These are phyloP conservation scores for Scylla paramamosain DNA, from an alignment of 1,140 invertebrate species.

Conservation along the genomic window DNA sequence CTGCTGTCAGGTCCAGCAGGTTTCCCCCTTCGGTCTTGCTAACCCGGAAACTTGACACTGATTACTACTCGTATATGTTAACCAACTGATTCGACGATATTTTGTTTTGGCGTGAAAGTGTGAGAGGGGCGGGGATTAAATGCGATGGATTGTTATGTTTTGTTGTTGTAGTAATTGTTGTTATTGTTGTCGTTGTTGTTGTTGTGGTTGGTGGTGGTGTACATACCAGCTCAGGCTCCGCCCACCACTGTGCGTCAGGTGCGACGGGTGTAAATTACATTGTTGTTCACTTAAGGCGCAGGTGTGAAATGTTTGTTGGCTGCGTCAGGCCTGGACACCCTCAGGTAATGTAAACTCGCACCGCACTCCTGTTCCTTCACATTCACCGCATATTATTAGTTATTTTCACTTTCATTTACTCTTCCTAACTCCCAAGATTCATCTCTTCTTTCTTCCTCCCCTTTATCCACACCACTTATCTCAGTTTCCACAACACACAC, in stretches of 20 bases:
- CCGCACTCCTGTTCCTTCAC: neutral
- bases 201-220: neutral
- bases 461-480: no score
- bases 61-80: neutral
- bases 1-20: neutral
- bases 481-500: no score
- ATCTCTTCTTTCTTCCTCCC: neutral
- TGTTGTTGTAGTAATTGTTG: no score
- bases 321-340: neutral
- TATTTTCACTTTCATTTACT: neutral
- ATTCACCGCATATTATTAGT: neutral
- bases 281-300: neutral
- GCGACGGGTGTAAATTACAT: neutral
- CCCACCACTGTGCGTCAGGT: neutral
- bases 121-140: neutral
- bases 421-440: neutral
- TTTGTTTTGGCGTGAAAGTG: neutral
- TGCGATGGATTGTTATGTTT: neutral
- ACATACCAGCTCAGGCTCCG: neutral
- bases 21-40: neutral
- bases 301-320: neutral
- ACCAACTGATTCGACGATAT: neutral
- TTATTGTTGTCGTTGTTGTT: neutral
- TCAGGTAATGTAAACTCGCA: neutral
- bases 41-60: neutral